Conservation (phyloP, 2,888 invertebrate genomes). For the Athalia circularis region DNA sequence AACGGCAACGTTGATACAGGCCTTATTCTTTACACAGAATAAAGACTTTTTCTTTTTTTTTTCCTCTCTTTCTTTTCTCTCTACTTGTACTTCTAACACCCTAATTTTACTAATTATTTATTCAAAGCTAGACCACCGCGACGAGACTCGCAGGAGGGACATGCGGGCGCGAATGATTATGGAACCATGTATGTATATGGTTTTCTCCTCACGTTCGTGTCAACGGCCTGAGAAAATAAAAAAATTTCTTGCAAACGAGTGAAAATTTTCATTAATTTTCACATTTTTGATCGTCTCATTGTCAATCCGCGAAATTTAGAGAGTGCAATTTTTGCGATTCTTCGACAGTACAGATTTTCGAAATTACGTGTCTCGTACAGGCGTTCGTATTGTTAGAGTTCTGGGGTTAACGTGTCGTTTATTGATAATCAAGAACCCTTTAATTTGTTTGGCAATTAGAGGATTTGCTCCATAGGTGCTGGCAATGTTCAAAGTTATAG, state of each 20-base stretch:
- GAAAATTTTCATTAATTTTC: too few species aligned
- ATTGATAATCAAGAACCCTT: slow-evolving; percentile 37
- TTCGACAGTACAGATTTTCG: neutral
- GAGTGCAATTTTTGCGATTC: neutral
- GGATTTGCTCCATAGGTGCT: neutral
- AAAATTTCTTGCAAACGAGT: too few species aligned
- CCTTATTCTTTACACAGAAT: neutral
- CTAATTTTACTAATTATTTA: slow-evolving; percentile 45
- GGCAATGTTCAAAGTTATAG: slow-evolving; percentile 39
- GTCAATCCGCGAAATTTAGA: neutral
- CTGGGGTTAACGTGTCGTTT: slow-evolving; percentile 16
- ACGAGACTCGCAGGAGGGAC: neutral
- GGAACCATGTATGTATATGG: too few species aligned
- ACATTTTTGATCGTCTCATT: too few species aligned
- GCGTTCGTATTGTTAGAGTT: slow-evolving; percentile 14
- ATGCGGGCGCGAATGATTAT: slow-evolving; percentile 32
- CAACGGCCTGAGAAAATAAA: neutral
- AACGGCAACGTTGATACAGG: neutral
- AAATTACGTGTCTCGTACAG: neutral
- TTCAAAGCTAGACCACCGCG: slow-evolving; percentile 32
- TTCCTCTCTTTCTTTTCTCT: neutral
- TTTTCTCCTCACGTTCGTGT: neutral
- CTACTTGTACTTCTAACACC: neutral
- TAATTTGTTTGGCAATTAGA: slow-evolving; percentile 43
- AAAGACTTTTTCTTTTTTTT: neutral